phyloP scores from a whole-genome alignment of 2,888 invertebrate species.

The Periphyllus acericola region DNA sequence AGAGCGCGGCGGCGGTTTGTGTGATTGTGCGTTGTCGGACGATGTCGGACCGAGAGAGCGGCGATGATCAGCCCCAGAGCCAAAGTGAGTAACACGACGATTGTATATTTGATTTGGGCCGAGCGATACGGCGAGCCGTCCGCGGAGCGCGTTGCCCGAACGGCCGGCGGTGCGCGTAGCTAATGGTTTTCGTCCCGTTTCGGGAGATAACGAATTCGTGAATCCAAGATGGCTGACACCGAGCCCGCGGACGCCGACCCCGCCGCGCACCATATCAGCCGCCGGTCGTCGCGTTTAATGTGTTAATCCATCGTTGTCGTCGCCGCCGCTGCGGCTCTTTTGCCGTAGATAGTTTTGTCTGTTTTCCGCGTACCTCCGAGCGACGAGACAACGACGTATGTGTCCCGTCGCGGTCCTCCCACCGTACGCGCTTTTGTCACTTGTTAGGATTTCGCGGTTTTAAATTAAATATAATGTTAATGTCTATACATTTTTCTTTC shows the following conservation, averaged over 20 bases:
- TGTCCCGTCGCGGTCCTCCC: neutral
- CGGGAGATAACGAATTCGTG: constrained; percentile 28
- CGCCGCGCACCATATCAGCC: neutral
- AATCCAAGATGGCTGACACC: constrained; percentile 56
- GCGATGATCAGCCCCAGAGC: constrained; percentile 67
- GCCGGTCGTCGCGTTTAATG: neutral
- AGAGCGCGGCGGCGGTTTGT: constrained; percentile 63
- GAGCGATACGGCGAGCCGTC: neutral
- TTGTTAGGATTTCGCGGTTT: neutral
- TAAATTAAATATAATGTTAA: no score
- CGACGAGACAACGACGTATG: neutral
- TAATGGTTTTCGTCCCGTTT: neutral
- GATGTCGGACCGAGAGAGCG: constrained; percentile 68
- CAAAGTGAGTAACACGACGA: constrained; percentile 66
- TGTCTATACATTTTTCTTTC: no score
- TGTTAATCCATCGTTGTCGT: neutral
- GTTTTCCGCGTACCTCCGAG: neutral
- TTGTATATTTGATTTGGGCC: neutral
- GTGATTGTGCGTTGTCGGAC: constrained; percentile 62
- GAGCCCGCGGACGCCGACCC: constrained; percentile 18
- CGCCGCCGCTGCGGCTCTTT: neutral
- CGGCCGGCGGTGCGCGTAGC: neutral
- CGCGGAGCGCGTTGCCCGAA: neutral
- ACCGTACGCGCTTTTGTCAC: neutral
- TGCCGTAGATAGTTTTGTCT: neutral